These are phyloP conservation scores for Galaxea fascicularis DNA, from an alignment of 92 coral and sea anemone genomes.

Conservation along the genomic window DNA sequence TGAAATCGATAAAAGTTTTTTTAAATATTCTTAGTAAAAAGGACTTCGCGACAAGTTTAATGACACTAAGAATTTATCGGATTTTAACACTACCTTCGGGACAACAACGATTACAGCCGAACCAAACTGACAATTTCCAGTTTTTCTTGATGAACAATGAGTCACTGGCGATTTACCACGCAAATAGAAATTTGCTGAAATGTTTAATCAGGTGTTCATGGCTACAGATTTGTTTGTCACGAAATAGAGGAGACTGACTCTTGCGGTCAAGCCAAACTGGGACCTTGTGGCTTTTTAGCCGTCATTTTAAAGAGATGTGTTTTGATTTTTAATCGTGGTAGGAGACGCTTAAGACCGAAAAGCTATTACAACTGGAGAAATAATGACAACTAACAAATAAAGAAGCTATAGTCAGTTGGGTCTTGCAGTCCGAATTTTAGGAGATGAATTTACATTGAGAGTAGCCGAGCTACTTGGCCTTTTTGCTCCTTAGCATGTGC, in stretches of 20 bases:
- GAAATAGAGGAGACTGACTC: not conserved
- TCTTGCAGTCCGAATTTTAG: not conserved
- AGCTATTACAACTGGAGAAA: not conserved
- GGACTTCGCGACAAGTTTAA: not conserved
- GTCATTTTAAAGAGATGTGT: not conserved
- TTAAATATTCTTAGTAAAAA: not conserved
- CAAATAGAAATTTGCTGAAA: constrained; percentile 19
- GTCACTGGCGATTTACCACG: not conserved
- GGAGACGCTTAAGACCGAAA: too few species aligned
- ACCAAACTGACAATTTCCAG: not conserved
- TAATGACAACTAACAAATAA: not conserved
- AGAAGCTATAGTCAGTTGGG: not conserved
- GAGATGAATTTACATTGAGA: not conserved
- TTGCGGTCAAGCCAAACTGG: not conserved
- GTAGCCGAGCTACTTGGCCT: not conserved
- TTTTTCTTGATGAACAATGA: not conserved
- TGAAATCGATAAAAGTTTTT: not conserved
- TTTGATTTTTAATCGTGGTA: not conserved
- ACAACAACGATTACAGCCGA: not conserved
- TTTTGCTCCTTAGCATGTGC: not conserved
- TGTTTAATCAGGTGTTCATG: constrained; percentile 26
- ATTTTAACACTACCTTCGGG: not conserved
- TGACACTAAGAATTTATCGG: not conserved
- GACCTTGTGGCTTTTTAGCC: not conserved
- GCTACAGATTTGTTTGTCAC: not conserved